Evolutionary conservation across 2,888 invertebrate species (phyloP).

Genomic region (Listrodromus nycthemerus): DNA sequence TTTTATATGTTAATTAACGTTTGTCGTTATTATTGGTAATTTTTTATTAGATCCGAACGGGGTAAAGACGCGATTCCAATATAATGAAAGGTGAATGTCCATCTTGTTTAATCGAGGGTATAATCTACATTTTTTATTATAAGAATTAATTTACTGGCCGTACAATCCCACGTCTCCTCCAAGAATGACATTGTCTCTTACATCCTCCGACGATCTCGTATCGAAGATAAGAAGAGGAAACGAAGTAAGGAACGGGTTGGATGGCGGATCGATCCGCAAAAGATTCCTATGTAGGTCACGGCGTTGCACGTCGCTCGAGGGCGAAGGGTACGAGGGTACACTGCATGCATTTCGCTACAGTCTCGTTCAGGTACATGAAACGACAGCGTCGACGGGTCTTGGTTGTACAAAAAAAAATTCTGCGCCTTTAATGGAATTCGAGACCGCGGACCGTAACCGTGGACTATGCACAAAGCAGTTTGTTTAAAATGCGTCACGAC

Average conservation of each 20-base stretch:
- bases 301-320: not conserved
- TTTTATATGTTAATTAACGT: not conserved
- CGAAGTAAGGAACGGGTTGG: not conserved
- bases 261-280: slow-evolving; percentile 54
- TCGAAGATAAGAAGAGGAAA: not conserved
- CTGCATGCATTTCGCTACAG: not conserved
- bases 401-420: slow-evolving; percentile 38
- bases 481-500: slow-evolving; percentile 66
- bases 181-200: not conserved
- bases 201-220: not conserved
- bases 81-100: not conserved
- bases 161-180: not conserved
- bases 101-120: not conserved
- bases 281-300: slow-evolving; percentile 49
- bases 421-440: slow-evolving; percentile 66
- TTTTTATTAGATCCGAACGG: no score
- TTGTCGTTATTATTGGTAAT: not conserved
- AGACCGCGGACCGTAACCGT: slow-evolving; percentile 62
- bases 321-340: slow-evolving; percentile 9
- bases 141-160: not conserved
- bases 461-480: slow-evolving; percentile 65
- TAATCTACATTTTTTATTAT: not conserved
- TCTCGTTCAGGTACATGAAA: not conserved
- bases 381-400: slow-evolving; percentile 25
- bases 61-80: no score